Evolutionary conservation across 2,888 invertebrate genomes (phyloP).

Genomic region (Tipula lateralis): DNA sequence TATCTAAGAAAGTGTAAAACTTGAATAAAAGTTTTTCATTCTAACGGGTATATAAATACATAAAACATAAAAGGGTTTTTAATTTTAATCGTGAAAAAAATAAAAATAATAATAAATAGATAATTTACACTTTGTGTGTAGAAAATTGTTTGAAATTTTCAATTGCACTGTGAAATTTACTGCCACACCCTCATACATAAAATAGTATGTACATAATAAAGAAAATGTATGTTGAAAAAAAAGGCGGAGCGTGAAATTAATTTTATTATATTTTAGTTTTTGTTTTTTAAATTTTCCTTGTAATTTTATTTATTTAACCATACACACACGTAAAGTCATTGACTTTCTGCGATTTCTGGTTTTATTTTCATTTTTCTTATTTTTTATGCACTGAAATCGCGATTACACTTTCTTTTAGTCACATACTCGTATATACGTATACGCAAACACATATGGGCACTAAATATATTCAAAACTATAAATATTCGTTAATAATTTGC

Average conservation of each 20-base stretch:
- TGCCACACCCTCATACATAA: conserved; percentile 5
- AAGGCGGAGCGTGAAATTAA: conserved; percentile 24
- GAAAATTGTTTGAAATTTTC: too few species aligned
- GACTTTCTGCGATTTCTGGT: neutral
- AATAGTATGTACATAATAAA: neutral
- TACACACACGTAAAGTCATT: neutral
- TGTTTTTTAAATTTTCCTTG: neutral
- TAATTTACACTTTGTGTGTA: neutral
- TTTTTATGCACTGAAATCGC: neutral
- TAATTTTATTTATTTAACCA: neutral
- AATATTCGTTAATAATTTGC: neutral
- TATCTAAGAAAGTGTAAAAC: neutral
- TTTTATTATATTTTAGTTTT: neutral
- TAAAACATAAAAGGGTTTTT: neutral
- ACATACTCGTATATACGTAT: neutral
- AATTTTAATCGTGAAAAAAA: neutral
- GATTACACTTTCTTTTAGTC: conserved; percentile 3
- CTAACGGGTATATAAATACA: too few species aligned
- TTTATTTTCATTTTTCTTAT: neutral
- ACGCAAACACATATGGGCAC: neutral
- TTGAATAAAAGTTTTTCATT: neutral
- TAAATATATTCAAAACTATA: neutral
- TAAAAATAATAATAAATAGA: neutral
- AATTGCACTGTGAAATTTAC: neutral
- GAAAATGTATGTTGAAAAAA: conserved; percentile 15